A percentile compares a stretch with the other conserved stretches of the same genome.
Evolutionary conservation across 2,888 invertebrate species (phyloP).

Genomic region (Catocala fraxini): DNA sequence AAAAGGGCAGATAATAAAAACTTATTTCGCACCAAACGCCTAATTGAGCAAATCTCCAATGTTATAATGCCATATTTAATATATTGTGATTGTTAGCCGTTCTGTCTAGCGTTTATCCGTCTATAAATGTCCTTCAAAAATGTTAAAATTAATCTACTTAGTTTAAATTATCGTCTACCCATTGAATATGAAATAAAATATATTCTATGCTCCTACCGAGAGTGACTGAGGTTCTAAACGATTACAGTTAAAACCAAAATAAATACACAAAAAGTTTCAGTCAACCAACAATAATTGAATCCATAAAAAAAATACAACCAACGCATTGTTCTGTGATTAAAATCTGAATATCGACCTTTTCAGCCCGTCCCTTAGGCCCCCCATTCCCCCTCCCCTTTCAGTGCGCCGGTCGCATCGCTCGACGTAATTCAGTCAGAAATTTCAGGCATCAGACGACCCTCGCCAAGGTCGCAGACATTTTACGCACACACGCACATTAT

Average conservation of each 20-base stretch:
- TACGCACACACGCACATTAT: conserved; percentile 62
- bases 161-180: neutral
- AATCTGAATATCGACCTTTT: conserved; percentile 73
- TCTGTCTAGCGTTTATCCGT: too few relatives aligned
- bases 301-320: conserved; percentile 28
- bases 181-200: neutral
- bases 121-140: too few relatives aligned
- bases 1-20: too few relatives aligned
- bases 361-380: conserved; percentile 37
- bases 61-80: too few relatives aligned
- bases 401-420: conserved; percentile 54
- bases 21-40: too few relatives aligned
- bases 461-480: conserved; percentile 82
- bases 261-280: neutral
- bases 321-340: conserved; percentile 61
- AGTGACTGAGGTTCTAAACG: neutral
- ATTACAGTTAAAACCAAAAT: conserved; percentile 1
- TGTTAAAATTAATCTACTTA: too few relatives aligned
- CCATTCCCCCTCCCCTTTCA: conserved; percentile 36
- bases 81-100: too few relatives aligned
- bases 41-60: too few relatives aligned
- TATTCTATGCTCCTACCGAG: neutral
- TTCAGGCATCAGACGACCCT: conserved; percentile 82
- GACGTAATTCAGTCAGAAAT: conserved; percentile 61
- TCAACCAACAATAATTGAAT: conserved; percentile 11